phyloP scores from a whole-genome alignment of 1,140 invertebrate genomes.

The Scaptodrosophila lebanonensis region DNA sequence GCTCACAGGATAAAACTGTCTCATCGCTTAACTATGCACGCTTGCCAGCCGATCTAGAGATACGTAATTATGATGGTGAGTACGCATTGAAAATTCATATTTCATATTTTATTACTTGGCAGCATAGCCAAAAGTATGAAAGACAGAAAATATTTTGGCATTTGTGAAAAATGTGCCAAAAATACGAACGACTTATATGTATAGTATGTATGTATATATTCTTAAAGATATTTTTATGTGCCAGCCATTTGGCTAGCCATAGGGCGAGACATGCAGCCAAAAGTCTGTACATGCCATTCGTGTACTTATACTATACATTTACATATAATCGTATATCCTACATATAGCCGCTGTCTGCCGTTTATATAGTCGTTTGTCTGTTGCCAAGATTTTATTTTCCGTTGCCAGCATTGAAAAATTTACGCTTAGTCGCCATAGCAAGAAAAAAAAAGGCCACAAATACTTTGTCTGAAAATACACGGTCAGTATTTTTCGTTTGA shows the following conservation, averaged over 20 bases:
- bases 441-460: conserved; percentile 61
- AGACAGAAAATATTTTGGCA: conserved; percentile 15
- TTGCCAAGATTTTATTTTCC: neutral
- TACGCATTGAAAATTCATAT: conserved; percentile 27
- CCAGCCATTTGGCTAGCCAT: conserved; percentile 69
- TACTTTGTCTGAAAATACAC: conserved; percentile 52
- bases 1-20: conserved; percentile 61
- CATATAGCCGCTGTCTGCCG: conserved; percentile 7
- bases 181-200: neutral
- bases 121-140: neutral
- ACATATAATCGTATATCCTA: conserved; percentile 15
- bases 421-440: conserved; percentile 22
- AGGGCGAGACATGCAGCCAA: conserved; percentile 58
- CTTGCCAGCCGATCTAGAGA: conserved; percentile 82
- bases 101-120: conserved; percentile 18
- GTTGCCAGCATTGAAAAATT: conserved; percentile 1
- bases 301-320: conserved; percentile 6
- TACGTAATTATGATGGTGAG: conserved; percentile 89
- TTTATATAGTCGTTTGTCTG: conserved; percentile 6
- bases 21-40: conserved; percentile 77
- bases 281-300: neutral
- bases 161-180: conserved; percentile 31
- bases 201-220: conserved; percentile 38
- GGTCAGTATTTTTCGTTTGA: conserved; percentile 37
- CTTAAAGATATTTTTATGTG: conserved; percentile 27